Base-by-base conservation (phyloP, 1,140 invertebrate species). In the Drosophila tani region DNA sequence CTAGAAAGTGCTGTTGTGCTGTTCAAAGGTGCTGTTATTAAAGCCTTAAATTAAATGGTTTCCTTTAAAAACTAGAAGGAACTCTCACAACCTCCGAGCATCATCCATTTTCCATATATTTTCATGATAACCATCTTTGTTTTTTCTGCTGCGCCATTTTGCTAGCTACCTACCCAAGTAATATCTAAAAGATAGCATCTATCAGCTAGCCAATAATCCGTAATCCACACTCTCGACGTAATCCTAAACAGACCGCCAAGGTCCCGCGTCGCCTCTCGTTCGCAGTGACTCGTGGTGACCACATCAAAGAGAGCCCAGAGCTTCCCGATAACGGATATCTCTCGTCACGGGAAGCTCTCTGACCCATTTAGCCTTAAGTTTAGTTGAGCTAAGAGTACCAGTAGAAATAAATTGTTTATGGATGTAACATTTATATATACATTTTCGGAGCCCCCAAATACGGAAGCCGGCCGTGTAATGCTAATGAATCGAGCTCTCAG, bases 401-500 rank as follows among this genome's bases (percentile, higher is more conserved):
- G 27, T 6, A 29, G 32, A 12, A 40, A 38, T 40, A 38, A 21
- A 40, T 56, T 40, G 14, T 24, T 40, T 56, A 40, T 56, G 53
- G 53, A 55, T 15, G 40, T 41, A 32, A 32, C 29, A 32, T 32
- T 2, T 32, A 32, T 32, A 14, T 40, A 35, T 53, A 19, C 38
- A 51, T 7, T 81, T 46, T 75, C 38, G 58, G 41, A 45, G 46
- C 46, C 70, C 70, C 83, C 81, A 88, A 85, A 88, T 88, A 88
- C 84, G 84, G 84, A 88, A 90, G 84, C 85, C 75, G 63, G 84
- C 85, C 75, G 63, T 90, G 85, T 79, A 88, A 85, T 90, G 85
- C 84, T 88, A 90, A 88, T 90, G 85, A 88, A 90, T 88, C 77
- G 63, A 21, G 32, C 17, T 38, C 17, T 17, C 15, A 35, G 32